Percentiles rank a stretch among this genome's conserved stretches.
These are phyloP conservation scores for Eupithecia abbreviata DNA, from an alignment of 2,888 invertebrate genomes.

Conservation along the genomic window DNA sequence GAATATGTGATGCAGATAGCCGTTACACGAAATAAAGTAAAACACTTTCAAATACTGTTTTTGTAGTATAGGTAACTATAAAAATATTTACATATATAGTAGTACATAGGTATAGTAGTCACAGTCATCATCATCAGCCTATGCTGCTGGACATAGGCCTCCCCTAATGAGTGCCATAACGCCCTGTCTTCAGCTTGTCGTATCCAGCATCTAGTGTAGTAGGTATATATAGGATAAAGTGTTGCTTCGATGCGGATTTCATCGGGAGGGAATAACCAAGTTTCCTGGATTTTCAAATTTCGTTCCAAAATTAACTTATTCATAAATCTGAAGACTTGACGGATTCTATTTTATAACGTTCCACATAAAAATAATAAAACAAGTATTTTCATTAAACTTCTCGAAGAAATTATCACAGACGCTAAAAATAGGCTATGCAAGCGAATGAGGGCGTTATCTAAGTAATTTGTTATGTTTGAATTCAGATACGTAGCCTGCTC, in stretches of 20 bases:
- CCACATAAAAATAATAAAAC: neutral
- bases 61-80: neutral
- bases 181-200: too few relatives aligned
- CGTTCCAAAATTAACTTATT: neutral
- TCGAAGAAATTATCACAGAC: neutral
- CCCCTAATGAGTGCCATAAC: too few relatives aligned
- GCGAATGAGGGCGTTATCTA: slow-evolving; percentile 25
- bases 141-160: too few relatives aligned
- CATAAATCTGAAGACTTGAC: neutral
- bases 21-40: neutral
- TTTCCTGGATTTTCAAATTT: neutral
- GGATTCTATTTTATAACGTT: neutral
- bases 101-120: too few relatives aligned
- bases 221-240: neutral
- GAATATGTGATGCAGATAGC: slow-evolving; percentile 41
- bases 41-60: slow-evolving; percentile 11
- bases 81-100: too few relatives aligned
- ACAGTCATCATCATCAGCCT: too few relatives aligned
- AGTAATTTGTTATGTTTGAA: slow-evolving; percentile 24
- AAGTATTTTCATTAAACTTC: neutral
- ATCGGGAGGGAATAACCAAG: neutral
- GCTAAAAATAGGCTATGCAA: slow-evolving; percentile 28
- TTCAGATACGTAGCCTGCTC: slow-evolving; percentile 18
- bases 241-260: neutral
- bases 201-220: too few relatives aligned